These are phyloP conservation scores for Zingel zingel DNA, from an alignment of 2,113 vertebrate genomes.

Conservation along the genomic window DNA sequence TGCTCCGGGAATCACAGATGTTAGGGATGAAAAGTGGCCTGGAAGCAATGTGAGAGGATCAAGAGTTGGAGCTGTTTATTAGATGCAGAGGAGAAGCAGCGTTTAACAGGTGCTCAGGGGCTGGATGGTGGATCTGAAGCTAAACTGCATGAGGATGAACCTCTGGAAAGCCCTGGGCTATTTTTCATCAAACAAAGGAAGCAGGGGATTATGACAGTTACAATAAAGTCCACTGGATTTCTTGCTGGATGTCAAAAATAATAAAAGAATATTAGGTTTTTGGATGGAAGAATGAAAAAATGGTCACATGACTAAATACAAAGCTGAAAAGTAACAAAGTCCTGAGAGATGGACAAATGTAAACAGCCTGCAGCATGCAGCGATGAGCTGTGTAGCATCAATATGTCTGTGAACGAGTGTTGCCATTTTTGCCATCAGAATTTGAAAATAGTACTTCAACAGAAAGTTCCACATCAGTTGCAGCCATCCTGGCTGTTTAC, in stretches of 20 bases:
- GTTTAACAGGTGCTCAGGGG: slow-evolving; percentile 78
- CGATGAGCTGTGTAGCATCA: too few species aligned
- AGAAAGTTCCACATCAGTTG: too few species aligned
- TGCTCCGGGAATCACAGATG: slow-evolving; percentile 76
- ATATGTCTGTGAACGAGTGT: too few species aligned
- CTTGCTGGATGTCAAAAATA: slow-evolving; percentile 48
- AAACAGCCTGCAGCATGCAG: too few species aligned
- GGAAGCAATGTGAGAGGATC: slow-evolving; percentile 53
- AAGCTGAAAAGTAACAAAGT: neutral
- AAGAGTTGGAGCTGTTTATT: slow-evolving; percentile 69
- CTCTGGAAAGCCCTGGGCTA: slow-evolving; percentile 57
- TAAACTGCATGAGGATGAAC: slow-evolving; percentile 56
- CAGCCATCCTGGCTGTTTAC: too few species aligned
- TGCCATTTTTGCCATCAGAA: too few species aligned
- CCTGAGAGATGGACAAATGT: too few species aligned
- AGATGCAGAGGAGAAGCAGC: slow-evolving; percentile 60
- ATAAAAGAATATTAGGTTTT: slow-evolving; percentile 27
- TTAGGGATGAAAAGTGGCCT: slow-evolving; percentile 68
- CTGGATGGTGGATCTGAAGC: slow-evolving; percentile 44
- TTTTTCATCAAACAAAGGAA: slow-evolving; percentile 76
- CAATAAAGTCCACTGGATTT: slow-evolving; percentile 48
- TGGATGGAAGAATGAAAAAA: slow-evolving; percentile 31
- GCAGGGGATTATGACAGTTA: slow-evolving; percentile 56
- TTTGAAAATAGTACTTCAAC: too few species aligned
- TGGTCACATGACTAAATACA: neutral